Percentiles rank a stretch among this genome's conserved stretches.
phyloP scores from a whole-genome alignment of 1,140 invertebrate genomes.

The Cylas formicarius region DNA sequence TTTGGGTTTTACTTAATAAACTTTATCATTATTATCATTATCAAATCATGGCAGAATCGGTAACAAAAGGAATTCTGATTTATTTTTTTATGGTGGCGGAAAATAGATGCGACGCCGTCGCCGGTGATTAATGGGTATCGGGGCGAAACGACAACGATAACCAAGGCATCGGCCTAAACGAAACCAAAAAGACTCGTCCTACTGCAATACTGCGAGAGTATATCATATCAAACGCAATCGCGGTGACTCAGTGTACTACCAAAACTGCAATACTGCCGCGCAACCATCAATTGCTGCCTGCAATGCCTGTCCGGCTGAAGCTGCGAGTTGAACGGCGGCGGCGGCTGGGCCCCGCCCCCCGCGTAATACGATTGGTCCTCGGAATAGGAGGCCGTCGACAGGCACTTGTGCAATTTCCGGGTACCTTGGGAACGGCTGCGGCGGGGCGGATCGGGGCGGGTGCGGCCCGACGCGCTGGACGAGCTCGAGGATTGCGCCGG shows the following conservation, averaged over 20 bases:
- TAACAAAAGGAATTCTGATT: no score
- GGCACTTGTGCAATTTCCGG: constrained; percentile 80
- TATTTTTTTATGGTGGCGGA: no score
- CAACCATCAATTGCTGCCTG: constrained; percentile 59
- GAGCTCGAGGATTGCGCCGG: constrained; percentile 34
- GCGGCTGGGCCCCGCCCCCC: constrained; percentile 39
- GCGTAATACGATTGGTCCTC: constrained; percentile 48
- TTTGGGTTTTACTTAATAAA: no score
- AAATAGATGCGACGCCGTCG: no score
- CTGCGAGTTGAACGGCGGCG: constrained; percentile 39
- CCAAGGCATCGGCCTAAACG: no score
- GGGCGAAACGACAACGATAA: no score
- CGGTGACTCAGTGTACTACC: constrained; percentile 72
- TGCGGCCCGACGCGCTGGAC: constrained; percentile 34
- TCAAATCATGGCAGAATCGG: no score
- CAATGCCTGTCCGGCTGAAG: constrained; percentile 32
- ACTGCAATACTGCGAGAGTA: no score
- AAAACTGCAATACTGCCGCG: constrained; percentile 88
- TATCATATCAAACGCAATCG: constrained; percentile 6
- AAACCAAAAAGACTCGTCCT: no score
- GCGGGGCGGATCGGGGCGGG: constrained; percentile 44
- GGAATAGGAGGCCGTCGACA: constrained; percentile 69
- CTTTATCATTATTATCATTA: no score
- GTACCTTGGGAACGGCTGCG: constrained; percentile 83
- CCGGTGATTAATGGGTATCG: no score